phyloP scores from a whole-genome alignment of 2,888 invertebrate genomes.

The Nipponacmea schrenckii region DNA sequence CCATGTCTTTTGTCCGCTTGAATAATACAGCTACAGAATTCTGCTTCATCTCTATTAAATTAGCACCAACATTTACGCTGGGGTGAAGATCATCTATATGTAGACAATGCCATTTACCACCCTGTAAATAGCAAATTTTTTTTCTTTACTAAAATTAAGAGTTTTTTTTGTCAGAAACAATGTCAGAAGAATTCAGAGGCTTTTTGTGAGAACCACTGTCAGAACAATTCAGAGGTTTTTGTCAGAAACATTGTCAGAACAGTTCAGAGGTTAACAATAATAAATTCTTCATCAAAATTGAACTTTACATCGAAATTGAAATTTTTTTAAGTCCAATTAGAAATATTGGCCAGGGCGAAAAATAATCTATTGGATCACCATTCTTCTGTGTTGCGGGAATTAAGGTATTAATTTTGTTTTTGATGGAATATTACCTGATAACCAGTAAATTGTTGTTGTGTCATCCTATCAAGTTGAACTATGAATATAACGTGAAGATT shows the following conservation, averaged over 20 bases:
- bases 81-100: slow-evolving; percentile 59
- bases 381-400: no score
- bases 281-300: no score
- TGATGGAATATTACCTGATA: slow-evolving; percentile 49
- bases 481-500: slow-evolving; percentile 52
- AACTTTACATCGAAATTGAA: no score
- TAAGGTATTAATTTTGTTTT: no score
- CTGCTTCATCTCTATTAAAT: slow-evolving; percentile 37
- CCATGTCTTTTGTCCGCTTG: slow-evolving; percentile 2
- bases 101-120: slow-evolving; percentile 59
- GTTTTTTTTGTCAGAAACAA: neutral
- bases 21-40: slow-evolving; percentile 38
- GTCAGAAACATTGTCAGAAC: no score
- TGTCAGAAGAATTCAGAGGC: neutral
- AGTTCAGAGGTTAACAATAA: no score
- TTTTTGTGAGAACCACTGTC: no score
- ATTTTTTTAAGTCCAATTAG: no score
- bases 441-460: slow-evolving; percentile 55
- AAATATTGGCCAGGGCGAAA: no score
- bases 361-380: no score
- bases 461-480: slow-evolving; percentile 54
- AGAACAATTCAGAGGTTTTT: no score
- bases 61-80: slow-evolving; percentile 36
- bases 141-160: slow-evolving; percentile 52
- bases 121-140: slow-evolving; percentile 33